Evolutionary conservation across 2,797 vertebrate genomes (phyloP).

Genomic region (Lophotriccus pileatus): DNA sequence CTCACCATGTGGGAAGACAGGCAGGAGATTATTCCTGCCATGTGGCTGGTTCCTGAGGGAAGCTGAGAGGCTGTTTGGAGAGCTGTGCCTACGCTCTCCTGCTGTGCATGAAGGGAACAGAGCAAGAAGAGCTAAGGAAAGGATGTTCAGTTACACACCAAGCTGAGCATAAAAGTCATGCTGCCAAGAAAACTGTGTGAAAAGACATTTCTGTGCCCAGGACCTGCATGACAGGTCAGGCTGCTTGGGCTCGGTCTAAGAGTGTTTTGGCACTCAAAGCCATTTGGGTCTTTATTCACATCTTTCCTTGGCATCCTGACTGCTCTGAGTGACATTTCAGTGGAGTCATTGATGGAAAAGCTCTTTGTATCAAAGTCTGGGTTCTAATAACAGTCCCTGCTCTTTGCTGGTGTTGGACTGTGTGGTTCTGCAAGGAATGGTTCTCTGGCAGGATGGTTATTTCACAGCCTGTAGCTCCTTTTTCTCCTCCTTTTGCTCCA

Average conservation of each 20-base stretch:
- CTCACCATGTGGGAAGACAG: not conserved
- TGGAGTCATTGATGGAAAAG: not conserved
- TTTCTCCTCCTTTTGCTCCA: not conserved
- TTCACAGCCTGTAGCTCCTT: not conserved
- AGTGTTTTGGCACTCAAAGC: not conserved
- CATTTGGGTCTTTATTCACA: not conserved
- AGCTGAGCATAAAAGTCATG: not conserved
- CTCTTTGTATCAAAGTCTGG: not conserved
- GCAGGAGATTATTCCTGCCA: not conserved
- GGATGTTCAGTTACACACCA: not conserved
- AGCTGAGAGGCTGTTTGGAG: not conserved
- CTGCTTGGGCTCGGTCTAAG: not conserved
- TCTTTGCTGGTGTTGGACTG: not conserved
- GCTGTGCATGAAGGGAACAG: not conserved
- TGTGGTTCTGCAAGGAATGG: not conserved
- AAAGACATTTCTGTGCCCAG: not conserved
- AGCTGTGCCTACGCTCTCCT: not conserved
- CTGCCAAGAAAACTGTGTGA: not conserved
- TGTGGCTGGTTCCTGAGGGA: not conserved
- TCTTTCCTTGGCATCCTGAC: accelerated
- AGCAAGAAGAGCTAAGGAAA: not conserved
- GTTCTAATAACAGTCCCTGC: not conserved
- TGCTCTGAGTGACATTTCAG: not conserved
- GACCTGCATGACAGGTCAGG: not conserved
- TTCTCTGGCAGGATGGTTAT: not conserved